These are phyloP conservation scores for Ammospiza maritima DNA, from an alignment of 2,797 vertebrate species.

Conservation along the genomic window DNA sequence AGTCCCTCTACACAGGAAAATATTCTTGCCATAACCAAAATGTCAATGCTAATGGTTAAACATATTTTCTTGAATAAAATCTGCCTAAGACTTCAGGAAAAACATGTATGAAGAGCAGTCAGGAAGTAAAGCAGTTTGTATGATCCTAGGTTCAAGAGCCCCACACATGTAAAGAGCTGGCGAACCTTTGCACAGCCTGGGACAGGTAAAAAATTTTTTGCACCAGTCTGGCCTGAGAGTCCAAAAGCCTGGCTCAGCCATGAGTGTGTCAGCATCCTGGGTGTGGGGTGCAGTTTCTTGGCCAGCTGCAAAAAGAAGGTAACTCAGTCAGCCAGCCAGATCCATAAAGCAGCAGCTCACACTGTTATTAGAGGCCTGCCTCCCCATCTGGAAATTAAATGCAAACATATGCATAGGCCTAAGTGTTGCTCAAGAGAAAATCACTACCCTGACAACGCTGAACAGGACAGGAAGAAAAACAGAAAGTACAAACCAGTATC, in stretches of 20 bases:
- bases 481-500: background rate
- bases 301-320: conserved; percentile 13
- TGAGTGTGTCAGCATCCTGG: accelerated
- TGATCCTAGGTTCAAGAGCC: background rate
- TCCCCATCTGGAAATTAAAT: conserved; percentile 60
- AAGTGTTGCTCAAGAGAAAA: conserved; percentile 31
- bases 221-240: background rate
- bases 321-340: background rate
- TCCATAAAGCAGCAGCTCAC: conserved; percentile 24
- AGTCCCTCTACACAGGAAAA: background rate
- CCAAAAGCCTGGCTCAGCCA: background rate
- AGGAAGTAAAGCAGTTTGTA: background rate
- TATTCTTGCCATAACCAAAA: conserved; percentile 2
- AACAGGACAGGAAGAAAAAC: background rate
- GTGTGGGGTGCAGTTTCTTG: background rate
- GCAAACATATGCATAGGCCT: conserved; percentile 33
- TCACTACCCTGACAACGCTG: background rate
- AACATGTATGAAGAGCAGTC: background rate
- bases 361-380: conserved; percentile 29
- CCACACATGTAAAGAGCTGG: background rate
- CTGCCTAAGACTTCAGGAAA: background rate
- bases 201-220: background rate
- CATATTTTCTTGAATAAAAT: background rate
- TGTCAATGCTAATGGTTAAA: background rate
- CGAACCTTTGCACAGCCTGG: background rate